Percentiles rank a stretch among this genome's conserved stretches.
Evolutionary conservation across 2,113 vertebrate genomes (phyloP).

Genomic region (Pseudorasbora parva): DNA sequence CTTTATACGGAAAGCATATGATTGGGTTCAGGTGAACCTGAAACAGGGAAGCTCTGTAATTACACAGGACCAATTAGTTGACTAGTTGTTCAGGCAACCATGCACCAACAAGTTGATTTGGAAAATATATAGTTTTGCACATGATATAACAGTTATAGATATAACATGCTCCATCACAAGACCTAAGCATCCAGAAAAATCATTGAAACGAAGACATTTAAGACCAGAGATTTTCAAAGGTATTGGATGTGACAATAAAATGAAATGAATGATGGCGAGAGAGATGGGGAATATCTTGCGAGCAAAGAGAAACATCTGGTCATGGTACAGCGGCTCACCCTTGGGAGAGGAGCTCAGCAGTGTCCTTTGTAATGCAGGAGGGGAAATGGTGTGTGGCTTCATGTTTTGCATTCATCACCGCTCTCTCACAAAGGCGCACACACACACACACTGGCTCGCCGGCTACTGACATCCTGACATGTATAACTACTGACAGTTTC

Average conservation of each 20-base stretch:
- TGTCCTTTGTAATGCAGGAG: conserved; percentile 60
- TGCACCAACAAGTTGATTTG: background rate
- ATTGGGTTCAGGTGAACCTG: conserved; percentile 10
- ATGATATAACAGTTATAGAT: background rate
- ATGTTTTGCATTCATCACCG: conserved; percentile 65
- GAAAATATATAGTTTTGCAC: background rate
- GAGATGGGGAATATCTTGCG: conserved; percentile 6
- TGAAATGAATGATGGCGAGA: background rate
- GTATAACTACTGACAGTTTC: conserved; percentile 71
- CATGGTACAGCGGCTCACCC: conserved; percentile 52
- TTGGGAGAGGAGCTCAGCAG: conserved; percentile 39
- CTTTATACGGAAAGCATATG: background rate
- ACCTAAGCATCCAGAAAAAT: background rate
- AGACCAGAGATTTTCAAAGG: background rate
- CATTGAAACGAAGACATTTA: background rate
- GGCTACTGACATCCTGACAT: conserved; percentile 61
- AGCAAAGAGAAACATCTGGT: conserved; percentile 52
- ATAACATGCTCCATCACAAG: background rate
- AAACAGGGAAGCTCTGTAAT: conserved; percentile 21
- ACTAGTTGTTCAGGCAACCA: background rate
- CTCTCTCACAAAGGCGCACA: conserved; percentile 44
- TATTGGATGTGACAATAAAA: conserved; percentile 3
- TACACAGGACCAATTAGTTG: conserved; percentile 7
- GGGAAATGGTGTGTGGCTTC: conserved; percentile 55
- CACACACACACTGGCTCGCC: conserved; percentile 35